Conservation (phyloP, 2,113 vertebrate species). For the Myotis brandtii region DNA sequence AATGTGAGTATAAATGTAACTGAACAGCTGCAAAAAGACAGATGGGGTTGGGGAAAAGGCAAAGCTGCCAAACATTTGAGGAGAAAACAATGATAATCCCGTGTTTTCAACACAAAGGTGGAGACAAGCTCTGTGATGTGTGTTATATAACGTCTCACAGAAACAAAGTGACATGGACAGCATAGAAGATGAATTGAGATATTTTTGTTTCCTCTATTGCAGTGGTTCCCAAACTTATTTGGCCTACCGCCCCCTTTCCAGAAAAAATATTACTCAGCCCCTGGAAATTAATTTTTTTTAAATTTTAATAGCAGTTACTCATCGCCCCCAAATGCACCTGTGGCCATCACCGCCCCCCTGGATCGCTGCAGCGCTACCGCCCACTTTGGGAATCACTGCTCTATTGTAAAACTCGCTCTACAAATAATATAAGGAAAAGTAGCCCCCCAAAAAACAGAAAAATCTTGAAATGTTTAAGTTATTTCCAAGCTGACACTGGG, state of each 20-base stretch:
- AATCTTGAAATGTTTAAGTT: not conserved
- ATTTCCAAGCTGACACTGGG: not conserved
- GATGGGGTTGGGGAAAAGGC: not conserved
- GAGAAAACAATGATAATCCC: not conserved
- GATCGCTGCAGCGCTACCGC: too few relatives aligned
- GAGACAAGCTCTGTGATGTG: not conserved
- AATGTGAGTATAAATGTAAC: conserved; percentile 3
- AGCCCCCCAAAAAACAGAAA: not conserved
- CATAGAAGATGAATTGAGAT: not conserved
- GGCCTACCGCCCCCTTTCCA: too few relatives aligned
- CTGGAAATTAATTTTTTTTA: too few relatives aligned
- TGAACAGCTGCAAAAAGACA: conserved; percentile 37
- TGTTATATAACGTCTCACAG: not conserved
- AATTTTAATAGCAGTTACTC: too few relatives aligned
- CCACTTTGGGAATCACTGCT: too few relatives aligned
- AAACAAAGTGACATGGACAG: not conserved
- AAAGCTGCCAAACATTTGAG: not conserved
- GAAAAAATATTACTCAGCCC: too few relatives aligned
- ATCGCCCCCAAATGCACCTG: too few relatives aligned
- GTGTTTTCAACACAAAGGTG: not conserved
- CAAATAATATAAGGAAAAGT: not conserved
- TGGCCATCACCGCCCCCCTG: too few relatives aligned
- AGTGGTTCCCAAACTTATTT: too few relatives aligned
- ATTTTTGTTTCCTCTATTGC: not conserved
- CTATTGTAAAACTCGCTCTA: not conserved